Base-by-base conservation (phyloP, 2,113 vertebrate genomes). In the Onychostruthus taczanowskii region DNA sequence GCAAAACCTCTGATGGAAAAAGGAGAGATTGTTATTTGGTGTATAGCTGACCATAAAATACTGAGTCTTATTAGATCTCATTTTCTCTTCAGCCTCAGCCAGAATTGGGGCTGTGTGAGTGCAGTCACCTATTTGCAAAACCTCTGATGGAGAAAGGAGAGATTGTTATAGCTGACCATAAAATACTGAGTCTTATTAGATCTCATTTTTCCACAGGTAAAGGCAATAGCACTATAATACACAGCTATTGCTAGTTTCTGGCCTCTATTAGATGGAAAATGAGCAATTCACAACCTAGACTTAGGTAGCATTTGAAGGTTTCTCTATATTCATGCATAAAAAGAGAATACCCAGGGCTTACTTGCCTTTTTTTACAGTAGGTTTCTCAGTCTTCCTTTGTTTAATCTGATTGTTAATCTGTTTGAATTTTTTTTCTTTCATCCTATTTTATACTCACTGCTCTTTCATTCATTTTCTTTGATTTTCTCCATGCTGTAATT, bases 41-140 rank as follows among this genome's bases (percentile, higher is more conserved):
- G 19, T 16, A 26, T 39, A 61, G 33, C 24, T 72, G 53, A 76
- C 24, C 49, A 61, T 50, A 73, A 49, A 73, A 77, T 37, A 72
- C 1, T 1, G 1, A 39, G 4, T 75, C 50, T 47, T 41, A 28
- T 0, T 35, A 49, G 39, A 13, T 75, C 44, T 41, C 5, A 1
- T 4, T 17, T 82, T 75, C 70, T 41, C 33, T 67, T 62, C n/a
- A 72, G 18, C 44, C 53, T 74, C 81, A 86, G 33, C 8, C 21
- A 66, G 70, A 89, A 74, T 43, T 27, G 31, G 17, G 20, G 4
- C 37, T 87, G n/a, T n/a, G 26, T 1, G 0, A 53, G 33, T 33
- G 28, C 37, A 39, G 39, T 35, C 17, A 31, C 20, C 4, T 78
- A 35, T 67, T 70, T 67, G 59, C 37, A 66, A 73, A 69, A 66